Evolutionary conservation across 2,888 invertebrate genomes (phyloP), one percentile per base, ranked within the genome.

Genomic region (Caradrina clavipalpis): DNA sequence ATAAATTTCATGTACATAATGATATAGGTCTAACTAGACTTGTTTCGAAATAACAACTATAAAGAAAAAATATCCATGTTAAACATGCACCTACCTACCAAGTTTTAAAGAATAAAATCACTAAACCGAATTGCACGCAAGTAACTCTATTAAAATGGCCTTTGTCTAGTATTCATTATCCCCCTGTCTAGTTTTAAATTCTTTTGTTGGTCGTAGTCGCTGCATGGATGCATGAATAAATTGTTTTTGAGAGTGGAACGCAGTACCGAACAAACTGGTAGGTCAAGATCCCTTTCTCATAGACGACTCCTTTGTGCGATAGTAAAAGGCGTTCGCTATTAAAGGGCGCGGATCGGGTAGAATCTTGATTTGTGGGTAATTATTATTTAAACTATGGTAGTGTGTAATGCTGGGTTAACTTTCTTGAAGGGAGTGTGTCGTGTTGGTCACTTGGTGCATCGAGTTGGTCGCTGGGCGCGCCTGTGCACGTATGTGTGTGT

Each of bases 241-340:
- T 95, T 94, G 93, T 94, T 94, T 93, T 94, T 93, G 90, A 92
- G 91, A 94, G 90, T 91, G 86, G 92, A 92, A 92, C 90, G 45
- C 17, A 11, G 88, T 91, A 92, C 91, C 88, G 91, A 91, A 92
- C 89, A 93, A 95, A 96, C 96, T 96, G 95, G 95, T 95, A 95
- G 95, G 94, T 95, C 95, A 94, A 94, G 95, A 95, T 95, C 93
- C 95, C 92, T 94, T 96, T 95, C 96, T 96, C 95, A 95, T 95
- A 95, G 95, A 95, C 90, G 88, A 93, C 80, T 89, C 91, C 85
- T 94, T 95, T 95, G 94, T 95, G 89, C 89, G 84, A 92, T 95
- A 94, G 95, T 94, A 92, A 94, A 94, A 94, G 92, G 91, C 94
- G 92, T 93, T 89, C 86, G 89, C 93, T 94, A 94, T 94, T 91